Base-by-base conservation (phyloP, 1,140 invertebrate genomes). In the Philotrypesis tridentata region DNA sequence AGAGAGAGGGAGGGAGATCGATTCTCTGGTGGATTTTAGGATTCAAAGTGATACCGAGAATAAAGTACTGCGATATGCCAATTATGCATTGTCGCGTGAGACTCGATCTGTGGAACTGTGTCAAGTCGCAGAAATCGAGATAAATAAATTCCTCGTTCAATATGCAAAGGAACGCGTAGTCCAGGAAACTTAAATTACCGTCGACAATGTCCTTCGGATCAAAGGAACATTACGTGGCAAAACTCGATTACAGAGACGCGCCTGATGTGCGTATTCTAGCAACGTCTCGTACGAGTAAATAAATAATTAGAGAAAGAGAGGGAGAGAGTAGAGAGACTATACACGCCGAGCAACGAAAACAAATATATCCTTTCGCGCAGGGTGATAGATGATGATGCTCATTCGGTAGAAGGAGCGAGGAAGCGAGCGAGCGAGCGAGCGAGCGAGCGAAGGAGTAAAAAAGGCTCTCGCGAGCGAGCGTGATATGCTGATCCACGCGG, bases 371-470 rank as follows among this genome's bases (percentile, higher is more conserved):
- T 90, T 90, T 90, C 88, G 89, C 89, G 85, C 88, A 89, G 89
- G 89, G 87, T 91, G 90, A 91, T 91, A 91, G 90, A 91, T 91
- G 90, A 91, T 90, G 89, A 85, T 90, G 89, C 89, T 90, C 89
- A 85, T 87, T 87, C 81, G 83, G 84, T 83, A 6, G 17, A 70
- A 12, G 78, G 83, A 83, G 82, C 79, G 61, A 74, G 80, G 61
- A 75, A 81, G 55, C 33, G 84, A 86, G 82, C 86, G 84, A 79
- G 85, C 78, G 77, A 77, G 82, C 43, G n/a, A n/a, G n/a, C n/a
- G n/a, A n/a, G n/a, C n/a, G n/a, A n/a, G n/a, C n/a, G n/a, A n/a
- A n/a, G n/a, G 77, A 82, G 85, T 84, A 83, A 80, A 65, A 29
- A 65, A 65, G 61, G 61, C 9, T 5, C 33, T 37, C 9, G 61